phyloP scores from a whole-genome alignment of 2,797 vertebrate genomes.

The Micrastur ruficollis region DNA sequence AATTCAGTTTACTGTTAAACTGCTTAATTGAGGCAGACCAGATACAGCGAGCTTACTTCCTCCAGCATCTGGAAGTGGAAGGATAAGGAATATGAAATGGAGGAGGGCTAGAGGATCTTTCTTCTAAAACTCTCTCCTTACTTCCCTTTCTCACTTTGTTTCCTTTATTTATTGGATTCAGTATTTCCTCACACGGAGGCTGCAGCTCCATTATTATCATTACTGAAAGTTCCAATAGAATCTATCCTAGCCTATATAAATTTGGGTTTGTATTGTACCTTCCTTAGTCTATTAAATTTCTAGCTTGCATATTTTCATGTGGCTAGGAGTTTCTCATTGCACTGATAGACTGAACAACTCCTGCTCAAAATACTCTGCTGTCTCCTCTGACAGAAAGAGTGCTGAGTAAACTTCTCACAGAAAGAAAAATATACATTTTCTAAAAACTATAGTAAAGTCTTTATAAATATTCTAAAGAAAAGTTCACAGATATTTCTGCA shows the following conservation, averaged over 20 bases:
- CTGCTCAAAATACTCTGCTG: neutral
- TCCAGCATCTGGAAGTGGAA: neutral
- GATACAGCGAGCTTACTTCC: neutral
- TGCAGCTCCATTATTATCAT: neutral
- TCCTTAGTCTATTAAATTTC: neutral
- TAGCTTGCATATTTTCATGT: neutral
- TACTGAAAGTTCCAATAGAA: neutral
- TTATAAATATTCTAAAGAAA: neutral
- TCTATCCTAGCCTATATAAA: neutral
- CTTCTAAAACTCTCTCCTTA: neutral
- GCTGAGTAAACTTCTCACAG: neutral
- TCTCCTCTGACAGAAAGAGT: neutral
- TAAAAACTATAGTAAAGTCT: neutral
- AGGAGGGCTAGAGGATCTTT: neutral
- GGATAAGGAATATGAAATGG: neutral
- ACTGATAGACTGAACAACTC: neutral
- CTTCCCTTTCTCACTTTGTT: neutral
- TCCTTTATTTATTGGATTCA: neutral
- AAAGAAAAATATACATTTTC: neutral
- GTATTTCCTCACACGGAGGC: neutral
- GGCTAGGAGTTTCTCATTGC: neutral
- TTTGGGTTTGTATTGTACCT: neutral
- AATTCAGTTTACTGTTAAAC: neutral
- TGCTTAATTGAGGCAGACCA: neutral
- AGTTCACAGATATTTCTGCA: neutral